phyloP scores from a whole-genome alignment of 2,113 vertebrate genomes.

The Tetraodon nigroviridis region DNA sequence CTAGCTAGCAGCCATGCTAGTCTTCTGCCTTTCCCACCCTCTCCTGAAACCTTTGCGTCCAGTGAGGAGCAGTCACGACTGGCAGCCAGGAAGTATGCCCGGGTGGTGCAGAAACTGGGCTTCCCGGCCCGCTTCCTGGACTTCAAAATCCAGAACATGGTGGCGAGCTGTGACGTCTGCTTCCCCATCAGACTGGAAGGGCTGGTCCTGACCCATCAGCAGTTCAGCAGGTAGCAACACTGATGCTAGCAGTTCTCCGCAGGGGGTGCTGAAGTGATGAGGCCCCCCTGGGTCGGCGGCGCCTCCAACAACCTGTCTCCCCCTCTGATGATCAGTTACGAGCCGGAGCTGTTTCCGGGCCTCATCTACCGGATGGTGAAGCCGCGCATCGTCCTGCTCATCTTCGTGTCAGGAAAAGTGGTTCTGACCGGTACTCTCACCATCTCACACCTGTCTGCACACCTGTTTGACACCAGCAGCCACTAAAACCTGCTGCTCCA shows the following conservation, averaged over 20 bases:
- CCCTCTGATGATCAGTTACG: conserved; percentile 77
- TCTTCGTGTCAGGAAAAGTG: conserved; percentile 97
- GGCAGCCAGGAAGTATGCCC: conserved; percentile 90
- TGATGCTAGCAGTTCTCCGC: not conserved
- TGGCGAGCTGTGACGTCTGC: conserved; percentile 93
- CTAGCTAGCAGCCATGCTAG: not conserved
- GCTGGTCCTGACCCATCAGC: conserved; percentile 88
- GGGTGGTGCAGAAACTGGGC: conserved; percentile 94
- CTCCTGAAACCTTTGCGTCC: conserved; percentile 3
- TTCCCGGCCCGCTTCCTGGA: conserved; percentile 94
- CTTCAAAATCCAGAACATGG: conserved; percentile 99
- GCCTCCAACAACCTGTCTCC: not conserved
- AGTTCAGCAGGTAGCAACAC: conserved; percentile 86
- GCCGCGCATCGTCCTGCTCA: conserved; percentile 91
- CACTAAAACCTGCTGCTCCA: no score
- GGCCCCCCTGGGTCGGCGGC: no score
- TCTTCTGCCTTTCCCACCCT: not conserved
- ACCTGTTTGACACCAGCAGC: no score
- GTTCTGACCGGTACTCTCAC: conserved; percentile 84
- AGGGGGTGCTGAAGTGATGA: no score
- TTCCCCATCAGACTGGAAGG: conserved; percentile 92
- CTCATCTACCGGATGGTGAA: conserved; percentile 98
- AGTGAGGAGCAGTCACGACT: conserved; percentile 94
- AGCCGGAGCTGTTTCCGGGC: conserved; percentile 95
- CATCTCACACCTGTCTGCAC: not conserved